Percentiles rank a stretch among this genome's conserved stretches.
Evolutionary conservation across 2,888 invertebrate genomes (phyloP).

Genomic region (Lypha dubia): DNA sequence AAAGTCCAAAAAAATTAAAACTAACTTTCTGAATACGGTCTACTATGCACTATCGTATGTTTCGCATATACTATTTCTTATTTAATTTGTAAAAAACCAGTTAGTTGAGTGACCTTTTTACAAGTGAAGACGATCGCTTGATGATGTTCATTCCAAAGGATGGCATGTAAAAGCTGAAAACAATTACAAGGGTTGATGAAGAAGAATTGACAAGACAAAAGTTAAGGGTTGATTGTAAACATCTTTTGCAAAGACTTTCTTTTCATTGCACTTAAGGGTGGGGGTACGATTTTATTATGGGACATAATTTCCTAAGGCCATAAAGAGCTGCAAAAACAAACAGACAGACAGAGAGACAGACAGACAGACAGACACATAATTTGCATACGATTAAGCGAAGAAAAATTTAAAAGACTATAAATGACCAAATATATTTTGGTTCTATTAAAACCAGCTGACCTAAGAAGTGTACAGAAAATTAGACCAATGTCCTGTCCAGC

Average conservation of each 20-base stretch:
- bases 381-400: conserved; percentile 41
- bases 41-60: too few species aligned
- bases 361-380: conserved; percentile 23
- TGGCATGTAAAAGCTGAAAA: conserved; percentile 19
- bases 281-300: conserved; percentile 11
- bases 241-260: neutral
- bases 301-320: conserved; percentile 17
- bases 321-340: neutral
- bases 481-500: conserved; percentile 21
- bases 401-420: conserved; percentile 19
- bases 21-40: neutral
- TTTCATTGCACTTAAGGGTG: conserved; percentile 31
- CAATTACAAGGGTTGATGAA: conserved; percentile 52
- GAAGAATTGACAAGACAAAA: conserved; percentile 28
- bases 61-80: neutral
- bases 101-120: conserved; percentile 65
- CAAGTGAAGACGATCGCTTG: conserved; percentile 56
- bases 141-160: conserved; percentile 38
- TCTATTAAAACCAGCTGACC: neutral
- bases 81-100: conserved; percentile 49
- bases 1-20: conserved; percentile 38
- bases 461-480: neutral
- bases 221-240: conserved; percentile 29
- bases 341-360: too few species aligned
- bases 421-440: conserved; percentile 47